Conservation (phyloP, 2,888 invertebrate genomes). For the Ptychoptera contaminata region DNA sequence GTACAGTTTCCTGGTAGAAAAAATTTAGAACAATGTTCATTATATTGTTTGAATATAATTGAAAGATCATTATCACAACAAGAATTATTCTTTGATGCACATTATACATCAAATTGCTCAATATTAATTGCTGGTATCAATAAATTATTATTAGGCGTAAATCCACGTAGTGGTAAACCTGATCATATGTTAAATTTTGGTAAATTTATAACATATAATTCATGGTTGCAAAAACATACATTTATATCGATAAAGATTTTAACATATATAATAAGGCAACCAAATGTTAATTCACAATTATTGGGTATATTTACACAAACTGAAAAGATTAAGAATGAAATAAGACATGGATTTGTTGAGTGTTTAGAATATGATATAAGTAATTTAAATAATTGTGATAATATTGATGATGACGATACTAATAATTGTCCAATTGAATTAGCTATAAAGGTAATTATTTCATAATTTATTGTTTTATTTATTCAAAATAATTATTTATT, state of each 20-base stretch:
- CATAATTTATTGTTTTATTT: neutral
- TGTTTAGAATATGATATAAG: conserved; percentile 48
- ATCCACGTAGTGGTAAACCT: conserved; percentile 56
- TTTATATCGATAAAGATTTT: conserved; percentile 53
- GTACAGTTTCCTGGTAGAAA: conserved; percentile 49
- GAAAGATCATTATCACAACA: conserved; percentile 59
- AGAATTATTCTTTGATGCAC: conserved; percentile 49
- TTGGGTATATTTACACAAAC: conserved; percentile 57
- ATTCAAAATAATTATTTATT: conserved; percentile 1
- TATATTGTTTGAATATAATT: conserved; percentile 57
- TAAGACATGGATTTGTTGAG: conserved; percentile 74
- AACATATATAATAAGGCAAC: conserved; percentile 45
- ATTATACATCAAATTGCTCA: conserved; percentile 44
- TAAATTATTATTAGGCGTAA: conserved; percentile 63
- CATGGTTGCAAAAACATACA: conserved; percentile 49
- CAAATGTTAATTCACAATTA: conserved; percentile 51
- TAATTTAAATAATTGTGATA: conserved; percentile 17
- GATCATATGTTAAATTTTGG: conserved; percentile 65
- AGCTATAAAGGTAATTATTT: conserved; percentile 17
- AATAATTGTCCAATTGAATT: conserved; percentile 15
- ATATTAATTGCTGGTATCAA: conserved; percentile 61
- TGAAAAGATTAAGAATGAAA: conserved; percentile 37
- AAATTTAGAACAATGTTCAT: conserved; percentile 50
- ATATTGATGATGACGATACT: conserved; percentile 6
- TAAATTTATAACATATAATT: conserved; percentile 55